A percentile compares a stretch with the other conserved stretches of the same genome.
Evolutionary conservation across 2,797 vertebrate species (phyloP).

Genomic region (Iguana delicatissima): DNA sequence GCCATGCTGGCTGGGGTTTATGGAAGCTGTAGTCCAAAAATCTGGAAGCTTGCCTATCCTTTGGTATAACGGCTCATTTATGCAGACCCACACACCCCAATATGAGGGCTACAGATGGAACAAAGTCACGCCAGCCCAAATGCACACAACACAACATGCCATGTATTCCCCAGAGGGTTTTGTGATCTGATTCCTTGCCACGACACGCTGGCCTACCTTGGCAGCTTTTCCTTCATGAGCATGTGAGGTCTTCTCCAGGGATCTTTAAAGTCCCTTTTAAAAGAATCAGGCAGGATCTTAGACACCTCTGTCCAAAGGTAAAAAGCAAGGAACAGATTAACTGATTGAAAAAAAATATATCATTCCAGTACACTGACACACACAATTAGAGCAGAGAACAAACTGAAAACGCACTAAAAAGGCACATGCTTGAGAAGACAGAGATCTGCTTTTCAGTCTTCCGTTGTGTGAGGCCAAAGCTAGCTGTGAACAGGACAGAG

Average conservation of each 20-base stretch:
- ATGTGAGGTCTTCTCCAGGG: conserved; percentile 86
- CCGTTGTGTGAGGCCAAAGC: no score
- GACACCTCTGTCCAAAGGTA: conserved; percentile 83
- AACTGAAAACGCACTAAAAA: neutral
- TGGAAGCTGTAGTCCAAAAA: no score
- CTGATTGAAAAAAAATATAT: neutral
- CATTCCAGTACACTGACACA: neutral
- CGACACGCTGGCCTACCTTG: conserved; percentile 76
- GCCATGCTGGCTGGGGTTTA: no score
- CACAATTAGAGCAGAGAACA: neutral
- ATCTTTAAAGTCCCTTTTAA: conserved; percentile 88
- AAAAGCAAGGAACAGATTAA: neutral
- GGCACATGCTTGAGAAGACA: neutral
- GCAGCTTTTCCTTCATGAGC: conserved; percentile 80
- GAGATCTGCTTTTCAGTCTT: neutral
- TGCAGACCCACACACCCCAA: neutral
- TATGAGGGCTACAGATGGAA: neutral
- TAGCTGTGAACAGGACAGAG: no score
- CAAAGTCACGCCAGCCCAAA: neutral
- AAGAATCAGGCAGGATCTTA: conserved; percentile 87
- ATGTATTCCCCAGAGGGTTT: neutral
- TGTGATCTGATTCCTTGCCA: neutral
- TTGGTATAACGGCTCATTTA: neutral
- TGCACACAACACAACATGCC: neutral
- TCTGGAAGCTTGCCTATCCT: no score